A percentile compares a stretch with the other conserved stretches of the same genome.
Evolutionary conservation across 1,140 invertebrate genomes (phyloP).

Genomic region (Acromyrmex charruanus): DNA sequence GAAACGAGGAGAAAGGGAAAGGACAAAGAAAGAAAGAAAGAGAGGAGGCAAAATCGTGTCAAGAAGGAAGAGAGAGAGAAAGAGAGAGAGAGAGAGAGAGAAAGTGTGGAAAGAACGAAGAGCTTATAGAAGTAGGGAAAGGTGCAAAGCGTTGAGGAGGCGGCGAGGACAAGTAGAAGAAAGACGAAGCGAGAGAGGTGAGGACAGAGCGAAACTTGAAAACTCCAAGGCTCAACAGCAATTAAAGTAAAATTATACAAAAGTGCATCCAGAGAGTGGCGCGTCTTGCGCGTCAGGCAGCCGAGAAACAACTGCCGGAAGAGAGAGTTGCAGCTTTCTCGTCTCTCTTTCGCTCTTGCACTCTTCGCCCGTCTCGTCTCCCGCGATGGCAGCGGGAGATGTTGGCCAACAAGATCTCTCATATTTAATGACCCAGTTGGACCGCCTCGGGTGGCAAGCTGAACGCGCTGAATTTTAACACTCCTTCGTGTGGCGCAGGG

Average conservation of each 20-base stretch:
- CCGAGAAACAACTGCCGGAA: slow-evolving; percentile 73
- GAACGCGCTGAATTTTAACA: slow-evolving; percentile 81
- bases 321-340: slow-evolving; percentile 27
- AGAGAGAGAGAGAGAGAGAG: background rate
- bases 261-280: slow-evolving; percentile 76
- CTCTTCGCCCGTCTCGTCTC: background rate
- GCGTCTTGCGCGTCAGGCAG: slow-evolving; percentile 71
- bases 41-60: slow-evolving; percentile 33
- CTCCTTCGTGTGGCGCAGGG: slow-evolving; percentile 21
- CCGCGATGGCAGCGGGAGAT: slow-evolving; percentile 40
- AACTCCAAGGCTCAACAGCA: slow-evolving; percentile 78
- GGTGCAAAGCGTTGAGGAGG: slow-evolving; percentile 13
- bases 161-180: slow-evolving; percentile 15
- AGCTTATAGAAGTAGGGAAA: slow-evolving; percentile 30
- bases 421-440: slow-evolving; percentile 83
- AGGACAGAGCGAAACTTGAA: slow-evolving; percentile 77
- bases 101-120: slow-evolving; percentile 43
- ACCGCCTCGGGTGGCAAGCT: slow-evolving; percentile 77
- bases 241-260: slow-evolving; percentile 84
- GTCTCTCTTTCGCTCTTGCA: slow-evolving; percentile 17
- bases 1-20: slow-evolving; percentile 51
- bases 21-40: slow-evolving; percentile 26
- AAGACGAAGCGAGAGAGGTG: slow-evolving; percentile 39
- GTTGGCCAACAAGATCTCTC: slow-evolving; percentile 77
- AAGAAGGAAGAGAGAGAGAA: background rate